Conservation (phyloP, 1,140 invertebrate species). For the Trypoxylus dichotomus region DNA sequence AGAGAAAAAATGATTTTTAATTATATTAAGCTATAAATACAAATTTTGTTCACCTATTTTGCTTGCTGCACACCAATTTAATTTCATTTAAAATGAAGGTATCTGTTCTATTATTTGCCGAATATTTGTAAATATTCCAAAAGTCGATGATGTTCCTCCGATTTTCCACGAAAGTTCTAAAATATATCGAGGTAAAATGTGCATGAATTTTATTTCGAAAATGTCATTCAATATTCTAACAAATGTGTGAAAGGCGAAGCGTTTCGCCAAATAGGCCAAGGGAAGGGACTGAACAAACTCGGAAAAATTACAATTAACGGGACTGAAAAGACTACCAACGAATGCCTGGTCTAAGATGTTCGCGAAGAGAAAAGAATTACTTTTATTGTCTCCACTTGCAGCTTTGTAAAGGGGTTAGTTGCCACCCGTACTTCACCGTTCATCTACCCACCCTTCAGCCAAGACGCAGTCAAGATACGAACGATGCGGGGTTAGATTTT, state of each 20-base stretch:
- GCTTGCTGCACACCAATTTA: too few relatives aligned
- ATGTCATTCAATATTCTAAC: not conserved
- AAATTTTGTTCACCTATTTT: too few relatives aligned
- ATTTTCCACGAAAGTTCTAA: too few relatives aligned
- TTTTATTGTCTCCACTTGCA: conserved; percentile 46
- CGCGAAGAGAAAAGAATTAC: conserved; percentile 43
- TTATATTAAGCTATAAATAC: too few relatives aligned
- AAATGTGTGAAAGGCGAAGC: not conserved
- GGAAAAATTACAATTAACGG: not conserved
- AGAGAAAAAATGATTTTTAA: too few relatives aligned
- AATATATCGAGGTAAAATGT: too few relatives aligned
- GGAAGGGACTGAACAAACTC: not conserved
- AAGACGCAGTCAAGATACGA: conserved; percentile 9
- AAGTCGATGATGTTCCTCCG: too few relatives aligned
- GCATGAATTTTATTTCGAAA: not conserved
- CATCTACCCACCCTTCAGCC: conserved; percentile 21
- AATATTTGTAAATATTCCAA: too few relatives aligned
- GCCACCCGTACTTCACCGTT: conserved; percentile 28
- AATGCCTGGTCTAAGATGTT: conserved; percentile 36
- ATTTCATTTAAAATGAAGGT: too few relatives aligned
- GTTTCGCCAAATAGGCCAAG: not conserved
- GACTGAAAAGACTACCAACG: not conserved
- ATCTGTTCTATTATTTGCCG: too few relatives aligned
- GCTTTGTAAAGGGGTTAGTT: conserved; percentile 41
- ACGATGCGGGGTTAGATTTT: conserved; percentile 39